These are phyloP conservation scores for Rhamphomyia laevipes DNA, from an alignment of 2,888 invertebrate genomes.

Conservation along the genomic window DNA sequence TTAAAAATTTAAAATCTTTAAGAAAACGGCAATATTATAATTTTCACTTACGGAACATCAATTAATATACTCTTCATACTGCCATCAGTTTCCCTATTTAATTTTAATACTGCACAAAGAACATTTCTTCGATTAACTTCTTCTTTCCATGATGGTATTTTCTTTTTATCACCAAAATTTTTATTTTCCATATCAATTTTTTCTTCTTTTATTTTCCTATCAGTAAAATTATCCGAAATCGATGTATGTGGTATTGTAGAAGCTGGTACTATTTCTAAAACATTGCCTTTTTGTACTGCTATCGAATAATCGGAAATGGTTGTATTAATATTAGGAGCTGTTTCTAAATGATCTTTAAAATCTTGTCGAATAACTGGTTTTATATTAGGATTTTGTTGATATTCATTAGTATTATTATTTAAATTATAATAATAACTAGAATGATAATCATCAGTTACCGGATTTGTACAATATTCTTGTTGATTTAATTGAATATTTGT, in stretches of 20 bases:
- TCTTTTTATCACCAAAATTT: slow-evolving; percentile 6
- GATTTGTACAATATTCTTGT: too few relatives aligned
- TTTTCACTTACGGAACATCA: slow-evolving; percentile 5
- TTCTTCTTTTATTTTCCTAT: not conserved
- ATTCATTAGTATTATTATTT: too few relatives aligned
- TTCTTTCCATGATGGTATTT: slow-evolving; percentile 20
- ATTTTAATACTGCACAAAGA: slow-evolving; percentile 19
- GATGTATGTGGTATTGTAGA: not conserved
- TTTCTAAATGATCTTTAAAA: too few relatives aligned
- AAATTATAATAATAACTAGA: too few relatives aligned
- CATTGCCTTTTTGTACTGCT: slow-evolving; percentile 36
- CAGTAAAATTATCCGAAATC: not conserved
- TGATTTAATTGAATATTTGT: too few relatives aligned
- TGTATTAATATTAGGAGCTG: not conserved
- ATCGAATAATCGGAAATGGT: not conserved
- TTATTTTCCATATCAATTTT: not conserved
- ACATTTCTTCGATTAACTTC: slow-evolving; percentile 23
- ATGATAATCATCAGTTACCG: too few relatives aligned
- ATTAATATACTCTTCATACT: slow-evolving; percentile 20
- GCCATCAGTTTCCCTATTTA: slow-evolving; percentile 21
- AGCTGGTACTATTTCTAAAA: slow-evolving; percentile 33
- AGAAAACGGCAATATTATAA: not conserved
- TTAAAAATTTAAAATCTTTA: too few relatives aligned
- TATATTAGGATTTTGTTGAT: too few relatives aligned
- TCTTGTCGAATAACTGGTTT: too few relatives aligned